These are phyloP conservation scores for Dolomedes plantarius DNA, from an alignment of 2,888 invertebrate species.

Conservation along the genomic window DNA sequence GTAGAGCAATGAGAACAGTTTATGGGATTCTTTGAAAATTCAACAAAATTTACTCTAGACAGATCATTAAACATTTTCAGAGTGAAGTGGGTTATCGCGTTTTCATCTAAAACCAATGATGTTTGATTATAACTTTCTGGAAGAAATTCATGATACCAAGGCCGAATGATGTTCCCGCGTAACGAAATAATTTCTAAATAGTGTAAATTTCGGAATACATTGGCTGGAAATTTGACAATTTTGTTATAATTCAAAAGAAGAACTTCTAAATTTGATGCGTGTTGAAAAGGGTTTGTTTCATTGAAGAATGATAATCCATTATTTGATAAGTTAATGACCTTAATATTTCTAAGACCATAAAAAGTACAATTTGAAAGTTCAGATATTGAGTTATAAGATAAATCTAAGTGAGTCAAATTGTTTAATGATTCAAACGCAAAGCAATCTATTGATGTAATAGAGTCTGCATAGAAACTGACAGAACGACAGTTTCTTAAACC, in stretches of 20 bases:
- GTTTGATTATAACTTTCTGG: not conserved
- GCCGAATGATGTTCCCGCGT: constrained; percentile 14
- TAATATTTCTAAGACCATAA: constrained; percentile 21
- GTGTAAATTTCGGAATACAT: constrained; percentile 9
- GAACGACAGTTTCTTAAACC: constrained; percentile 12
- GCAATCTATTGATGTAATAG: not conserved
- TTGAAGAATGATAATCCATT: constrained; percentile 14
- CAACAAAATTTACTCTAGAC: not conserved
- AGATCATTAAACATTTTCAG: constrained; percentile 50
- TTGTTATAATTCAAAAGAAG: constrained; percentile 17
- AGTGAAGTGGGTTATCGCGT: constrained; percentile 24
- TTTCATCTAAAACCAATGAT: not conserved
- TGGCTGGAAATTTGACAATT: constrained; percentile 13
- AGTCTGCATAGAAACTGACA: not conserved
- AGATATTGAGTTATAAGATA: not conserved
- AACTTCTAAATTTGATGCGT: constrained; percentile 3
- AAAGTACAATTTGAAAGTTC: constrained; percentile 21
- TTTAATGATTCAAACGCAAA: constrained; percentile 31
- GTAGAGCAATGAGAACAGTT: constrained; percentile 39
- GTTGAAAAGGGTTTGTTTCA: not conserved
- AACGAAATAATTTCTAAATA: not conserved
- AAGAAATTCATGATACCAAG: constrained; percentile 28
- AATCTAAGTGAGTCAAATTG: not conserved
- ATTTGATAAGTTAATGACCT: not conserved
- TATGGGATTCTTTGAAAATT: constrained; percentile 32